These are phyloP conservation scores for Axinella damicornis DNA, from an alignment of 37 sponge, comb jelly and placozoan genomes.

Conservation along the genomic window DNA sequence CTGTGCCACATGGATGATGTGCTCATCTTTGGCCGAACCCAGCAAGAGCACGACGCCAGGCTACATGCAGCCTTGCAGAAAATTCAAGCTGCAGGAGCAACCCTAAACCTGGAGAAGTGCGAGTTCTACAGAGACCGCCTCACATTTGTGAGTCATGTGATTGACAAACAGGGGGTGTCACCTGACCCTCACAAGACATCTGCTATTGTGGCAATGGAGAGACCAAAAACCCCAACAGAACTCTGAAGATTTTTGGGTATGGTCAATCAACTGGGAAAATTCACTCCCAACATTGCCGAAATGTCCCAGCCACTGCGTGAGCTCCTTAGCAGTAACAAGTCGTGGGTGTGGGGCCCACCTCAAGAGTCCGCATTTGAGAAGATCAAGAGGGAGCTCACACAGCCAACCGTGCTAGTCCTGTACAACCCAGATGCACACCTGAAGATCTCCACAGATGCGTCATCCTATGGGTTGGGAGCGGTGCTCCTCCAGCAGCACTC, in stretches of 20 bases:
- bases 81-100: slow-evolving; percentile 30
- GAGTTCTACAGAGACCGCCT: slow-evolving; percentile 22
- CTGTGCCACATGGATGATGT: slow-evolving; percentile 58
- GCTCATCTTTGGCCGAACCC: slow-evolving; percentile 27
- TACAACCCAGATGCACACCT: slow-evolving; percentile 31
- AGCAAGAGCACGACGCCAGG: slow-evolving; percentile 45
- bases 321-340: slow-evolving; percentile 35
- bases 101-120: slow-evolving; percentile 56
- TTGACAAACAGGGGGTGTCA: slow-evolving; percentile 27
- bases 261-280: slow-evolving; percentile 57
- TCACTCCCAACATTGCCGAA: slow-evolving; percentile 42
- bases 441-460: slow-evolving; percentile 38
- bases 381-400: slow-evolving; percentile 31
- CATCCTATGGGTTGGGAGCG: slow-evolving; percentile 40
- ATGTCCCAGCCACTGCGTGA: slow-evolving; percentile 47
- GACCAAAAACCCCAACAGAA: slow-evolving; percentile 26
- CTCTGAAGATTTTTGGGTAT: slow-evolving; percentile 52
- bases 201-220: slow-evolving; percentile 37
- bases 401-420: slow-evolving; percentile 52
- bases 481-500: slow-evolving; percentile 30
- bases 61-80: slow-evolving; percentile 42
- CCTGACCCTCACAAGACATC: slow-evolving; percentile 56
- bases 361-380: slow-evolving; percentile 43
- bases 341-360: slow-evolving; percentile 57
- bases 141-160: slow-evolving; percentile 46